A percentile compares a stretch with the other conserved stretches of the same genome.
Evolutionary conservation across 2,113 vertebrate genomes (phyloP).

Genomic region (Thalassarche chlororhynchos): DNA sequence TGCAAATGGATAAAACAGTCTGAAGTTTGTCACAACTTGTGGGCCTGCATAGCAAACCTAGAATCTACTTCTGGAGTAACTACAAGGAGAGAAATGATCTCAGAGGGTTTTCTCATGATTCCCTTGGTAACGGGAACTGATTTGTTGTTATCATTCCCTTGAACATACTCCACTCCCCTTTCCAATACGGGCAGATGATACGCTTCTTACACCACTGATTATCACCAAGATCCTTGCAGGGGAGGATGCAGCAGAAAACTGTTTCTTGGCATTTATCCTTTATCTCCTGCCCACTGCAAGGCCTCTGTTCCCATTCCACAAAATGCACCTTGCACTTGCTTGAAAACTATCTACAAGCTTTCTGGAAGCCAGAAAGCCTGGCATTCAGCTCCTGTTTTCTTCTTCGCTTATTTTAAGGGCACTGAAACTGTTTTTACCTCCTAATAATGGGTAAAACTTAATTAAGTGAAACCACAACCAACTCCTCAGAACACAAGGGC

Average conservation of each 20-base stretch:
- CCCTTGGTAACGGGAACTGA: neutral
- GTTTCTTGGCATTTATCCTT: neutral
- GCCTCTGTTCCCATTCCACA: neutral
- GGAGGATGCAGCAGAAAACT: neutral
- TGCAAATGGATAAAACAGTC: neutral
- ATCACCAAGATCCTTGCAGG: neutral
- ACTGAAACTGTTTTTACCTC: neutral
- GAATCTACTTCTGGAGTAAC: neutral
- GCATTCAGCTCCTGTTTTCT: neutral
- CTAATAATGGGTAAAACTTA: rapidly evolving
- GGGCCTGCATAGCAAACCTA: neutral
- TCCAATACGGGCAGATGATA: rapidly evolving
- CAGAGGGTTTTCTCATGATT: neutral
- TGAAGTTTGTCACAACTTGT: neutral
- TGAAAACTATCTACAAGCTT: neutral
- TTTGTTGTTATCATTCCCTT: neutral
- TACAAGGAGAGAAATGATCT: neutral
- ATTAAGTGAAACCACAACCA: neutral
- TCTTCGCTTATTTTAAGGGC: neutral
- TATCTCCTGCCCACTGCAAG: neutral
- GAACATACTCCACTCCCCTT: neutral
- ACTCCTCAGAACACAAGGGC: neutral
- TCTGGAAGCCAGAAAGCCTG: neutral
- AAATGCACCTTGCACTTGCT: neutral
- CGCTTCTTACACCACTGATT: rapidly evolving